phyloP scores from a whole-genome alignment of 1,140 invertebrate genomes.

The Ceratosolen solmsi region DNA sequence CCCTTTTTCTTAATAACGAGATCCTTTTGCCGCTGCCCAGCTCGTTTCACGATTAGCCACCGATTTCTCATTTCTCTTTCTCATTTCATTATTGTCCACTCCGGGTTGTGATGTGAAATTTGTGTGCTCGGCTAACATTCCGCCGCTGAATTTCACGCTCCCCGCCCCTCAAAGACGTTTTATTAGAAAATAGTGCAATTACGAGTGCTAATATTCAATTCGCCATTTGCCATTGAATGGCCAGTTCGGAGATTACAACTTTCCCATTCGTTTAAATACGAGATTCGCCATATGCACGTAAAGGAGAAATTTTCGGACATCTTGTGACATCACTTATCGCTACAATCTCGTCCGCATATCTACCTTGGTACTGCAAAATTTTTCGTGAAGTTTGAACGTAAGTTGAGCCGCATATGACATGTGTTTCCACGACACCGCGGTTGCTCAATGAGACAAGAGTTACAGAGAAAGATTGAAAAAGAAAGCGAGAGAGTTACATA shows the following conservation, averaged over 20 bases:
- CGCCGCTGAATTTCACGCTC: neutral
- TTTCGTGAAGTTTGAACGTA: constrained; percentile 12
- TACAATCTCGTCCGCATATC: no score
- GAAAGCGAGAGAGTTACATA: neutral
- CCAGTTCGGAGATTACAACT: no score
- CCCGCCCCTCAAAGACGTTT: neutral
- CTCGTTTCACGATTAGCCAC: no score
- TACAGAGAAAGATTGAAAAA: neutral
- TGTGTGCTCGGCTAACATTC: neutral
- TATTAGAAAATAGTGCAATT: constrained; percentile 25
- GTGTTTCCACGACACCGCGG: constrained; percentile 22
- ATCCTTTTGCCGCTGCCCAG: neutral
- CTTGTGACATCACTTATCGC: no score
- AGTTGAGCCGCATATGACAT: neutral
- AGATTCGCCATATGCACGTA: no score
- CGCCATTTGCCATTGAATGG: no score
- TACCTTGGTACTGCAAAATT: neutral
- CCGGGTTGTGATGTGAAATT: neutral
- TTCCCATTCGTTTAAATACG: no score
- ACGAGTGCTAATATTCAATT: constrained; percentile 20
- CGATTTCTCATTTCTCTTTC: neutral
- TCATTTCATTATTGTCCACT: neutral
- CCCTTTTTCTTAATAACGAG: neutral
- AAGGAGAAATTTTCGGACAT: no score
- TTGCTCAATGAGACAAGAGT: neutral